phyloP scores from a whole-genome alignment of 2,888 invertebrate species.

The Ernsta delagoae region DNA sequence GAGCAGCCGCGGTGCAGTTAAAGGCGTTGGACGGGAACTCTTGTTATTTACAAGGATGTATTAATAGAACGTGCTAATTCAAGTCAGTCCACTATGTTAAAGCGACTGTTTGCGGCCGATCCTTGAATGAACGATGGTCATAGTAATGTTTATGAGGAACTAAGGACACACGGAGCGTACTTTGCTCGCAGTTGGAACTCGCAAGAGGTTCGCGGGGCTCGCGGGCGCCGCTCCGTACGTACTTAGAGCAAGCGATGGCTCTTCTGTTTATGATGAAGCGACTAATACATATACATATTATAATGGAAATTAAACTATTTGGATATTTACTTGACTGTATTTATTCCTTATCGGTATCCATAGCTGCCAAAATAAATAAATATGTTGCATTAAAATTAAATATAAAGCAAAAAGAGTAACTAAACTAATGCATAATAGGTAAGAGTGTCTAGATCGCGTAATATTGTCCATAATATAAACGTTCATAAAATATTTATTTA shows the following conservation, averaged over 20 bases:
- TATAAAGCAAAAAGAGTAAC: constrained; percentile 41
- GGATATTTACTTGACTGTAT: constrained; percentile 76
- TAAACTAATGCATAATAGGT: constrained; percentile 19
- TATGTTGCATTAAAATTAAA: constrained; percentile 52
- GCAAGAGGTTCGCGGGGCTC: not conserved
- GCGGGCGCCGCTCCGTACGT: constrained; percentile 46
- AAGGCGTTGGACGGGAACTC: constrained; percentile 45
- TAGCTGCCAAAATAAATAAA: constrained; percentile 76
- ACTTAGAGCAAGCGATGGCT: constrained; percentile 48
- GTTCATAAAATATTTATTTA: not conserved
- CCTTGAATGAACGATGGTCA: constrained; percentile 24
- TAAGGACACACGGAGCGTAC: constrained; percentile 37
- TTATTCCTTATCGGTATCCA: constrained; percentile 73
- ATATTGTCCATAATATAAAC: constrained; percentile 2
- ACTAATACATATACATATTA: constrained; percentile 47
- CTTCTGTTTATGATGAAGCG: constrained; percentile 57
- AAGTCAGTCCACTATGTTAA: constrained; percentile 31
- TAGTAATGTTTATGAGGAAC: constrained; percentile 28
- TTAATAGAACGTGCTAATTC: constrained; percentile 43
- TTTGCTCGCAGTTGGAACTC: not conserved
- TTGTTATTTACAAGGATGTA: constrained; percentile 58
- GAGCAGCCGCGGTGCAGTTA: constrained; percentile 52
- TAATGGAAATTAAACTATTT: constrained; percentile 50
- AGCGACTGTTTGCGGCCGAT: constrained; percentile 21
- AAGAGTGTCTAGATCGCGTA: not conserved